Evolutionary conservation across 2,113 vertebrate genomes (phyloP).

Genomic region (Sitta europaea): DNA sequence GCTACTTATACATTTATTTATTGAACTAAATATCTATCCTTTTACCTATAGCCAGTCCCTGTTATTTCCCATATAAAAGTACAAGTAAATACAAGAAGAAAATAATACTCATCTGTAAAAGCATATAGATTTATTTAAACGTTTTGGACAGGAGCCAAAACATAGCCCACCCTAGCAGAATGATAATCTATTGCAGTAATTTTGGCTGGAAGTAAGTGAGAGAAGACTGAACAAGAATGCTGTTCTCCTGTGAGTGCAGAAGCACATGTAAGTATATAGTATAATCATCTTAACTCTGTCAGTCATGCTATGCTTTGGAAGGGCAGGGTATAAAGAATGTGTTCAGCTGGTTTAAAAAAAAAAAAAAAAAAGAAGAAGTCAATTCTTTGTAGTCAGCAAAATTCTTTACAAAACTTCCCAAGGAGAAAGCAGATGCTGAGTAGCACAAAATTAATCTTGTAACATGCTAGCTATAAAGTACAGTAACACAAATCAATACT

Average conservation of each 20-base stretch:
- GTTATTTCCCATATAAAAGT: not conserved
- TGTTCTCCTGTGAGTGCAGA: not conserved
- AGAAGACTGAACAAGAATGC: not conserved
- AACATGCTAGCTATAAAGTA: constrained; percentile 60
- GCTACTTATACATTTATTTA: not conserved
- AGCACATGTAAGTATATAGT: not conserved
- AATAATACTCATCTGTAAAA: not conserved
- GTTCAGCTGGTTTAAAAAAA: not conserved
- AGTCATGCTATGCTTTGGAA: constrained; percentile 8
- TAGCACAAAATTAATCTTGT: constrained; percentile 62
- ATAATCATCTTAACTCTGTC: constrained; percentile 39
- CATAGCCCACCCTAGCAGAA: not conserved
- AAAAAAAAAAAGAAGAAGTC: not conserved
- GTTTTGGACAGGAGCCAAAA: not conserved
- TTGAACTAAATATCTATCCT: not conserved
- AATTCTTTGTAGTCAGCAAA: constrained; percentile 50
- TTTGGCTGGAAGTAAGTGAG: not conserved
- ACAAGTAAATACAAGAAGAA: not conserved
- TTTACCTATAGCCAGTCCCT: not conserved
- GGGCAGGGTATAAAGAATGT: not conserved
- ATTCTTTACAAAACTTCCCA: constrained; percentile 42
- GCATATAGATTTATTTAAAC: not conserved
- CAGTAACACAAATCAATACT: constrained; percentile 65
- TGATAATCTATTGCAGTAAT: not conserved
- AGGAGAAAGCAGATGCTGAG: constrained; percentile 60